Conservation (phyloP, 2,113 vertebrate genomes). For the Strix uralensis region DNA sequence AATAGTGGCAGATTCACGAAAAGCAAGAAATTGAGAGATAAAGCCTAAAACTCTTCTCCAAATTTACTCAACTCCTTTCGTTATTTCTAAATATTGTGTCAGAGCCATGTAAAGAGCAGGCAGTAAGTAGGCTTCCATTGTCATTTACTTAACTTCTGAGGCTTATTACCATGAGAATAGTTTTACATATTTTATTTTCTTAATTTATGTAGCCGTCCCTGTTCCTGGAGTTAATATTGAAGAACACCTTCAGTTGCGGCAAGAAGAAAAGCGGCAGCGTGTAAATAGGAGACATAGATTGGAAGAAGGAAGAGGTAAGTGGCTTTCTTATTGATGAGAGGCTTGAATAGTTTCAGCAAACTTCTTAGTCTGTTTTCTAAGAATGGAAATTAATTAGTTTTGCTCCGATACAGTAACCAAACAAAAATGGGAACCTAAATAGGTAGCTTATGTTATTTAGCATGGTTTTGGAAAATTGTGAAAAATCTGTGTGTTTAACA, state of each 20-base stretch:
- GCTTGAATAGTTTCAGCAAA: not conserved
- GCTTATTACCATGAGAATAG: not conserved
- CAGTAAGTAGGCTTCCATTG: not conserved
- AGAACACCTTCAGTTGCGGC: constrained; percentile 95
- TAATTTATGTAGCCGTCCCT: constrained; percentile 87
- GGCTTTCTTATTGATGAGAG: not conserved
- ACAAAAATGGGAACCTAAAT: not conserved
- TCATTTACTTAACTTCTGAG: not conserved
- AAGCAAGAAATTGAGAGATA: not conserved
- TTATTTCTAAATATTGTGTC: not conserved
- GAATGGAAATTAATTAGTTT: not conserved
- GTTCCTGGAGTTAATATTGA: constrained; percentile 98
- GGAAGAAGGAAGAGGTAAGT: constrained; percentile 95
- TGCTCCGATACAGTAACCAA: not conserved
- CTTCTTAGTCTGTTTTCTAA: not conserved
- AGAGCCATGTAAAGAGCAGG: not conserved
- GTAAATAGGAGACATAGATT: constrained; percentile 91
- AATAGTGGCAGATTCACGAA: not conserved
- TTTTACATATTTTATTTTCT: not conserved
- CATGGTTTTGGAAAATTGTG: not conserved
- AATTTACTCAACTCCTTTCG: not conserved
- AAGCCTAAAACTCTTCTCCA: not conserved
- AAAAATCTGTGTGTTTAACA: not conserved
- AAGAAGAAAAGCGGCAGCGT: constrained; percentile 96
- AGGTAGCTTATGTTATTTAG: not conserved